A percentile compares a stretch with the other conserved stretches of the same genome.
These are phyloP conservation scores for Cyprinodon tularosa DNA, from an alignment of 2,113 vertebrate genomes.

Conservation along the genomic window DNA sequence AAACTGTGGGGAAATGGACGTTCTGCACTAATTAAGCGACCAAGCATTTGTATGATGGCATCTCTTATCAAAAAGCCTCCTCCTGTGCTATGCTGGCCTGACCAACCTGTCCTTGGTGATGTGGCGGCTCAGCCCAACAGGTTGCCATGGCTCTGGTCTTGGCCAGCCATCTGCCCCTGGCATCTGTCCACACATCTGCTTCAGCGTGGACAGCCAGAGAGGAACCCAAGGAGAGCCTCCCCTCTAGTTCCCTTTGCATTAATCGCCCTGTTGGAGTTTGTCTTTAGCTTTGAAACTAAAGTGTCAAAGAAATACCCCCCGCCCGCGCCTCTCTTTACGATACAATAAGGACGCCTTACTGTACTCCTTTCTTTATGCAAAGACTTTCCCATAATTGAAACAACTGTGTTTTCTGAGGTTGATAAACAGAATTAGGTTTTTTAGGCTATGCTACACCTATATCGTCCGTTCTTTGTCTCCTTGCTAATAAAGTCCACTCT, in stretches of 20 bases:
- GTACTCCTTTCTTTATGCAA: background rate
- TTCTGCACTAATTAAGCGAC: background rate
- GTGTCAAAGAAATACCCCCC: background rate
- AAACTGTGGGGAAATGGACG: too few species aligned
- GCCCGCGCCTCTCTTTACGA: too few species aligned
- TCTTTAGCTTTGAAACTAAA: background rate
- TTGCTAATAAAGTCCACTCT: too few species aligned
- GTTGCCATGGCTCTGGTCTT: conserved; percentile 81
- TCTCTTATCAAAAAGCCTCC: conserved; percentile 3
- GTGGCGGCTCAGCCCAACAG: conserved; percentile 87
- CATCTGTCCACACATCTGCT: conserved; percentile 87
- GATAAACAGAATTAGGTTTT: too few species aligned
- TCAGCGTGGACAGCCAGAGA: conserved; percentile 72
- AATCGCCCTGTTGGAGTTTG: conserved; percentile 9
- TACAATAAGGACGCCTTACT: background rate
- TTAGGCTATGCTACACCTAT: too few species aligned
- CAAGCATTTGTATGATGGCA: conserved; percentile 9
- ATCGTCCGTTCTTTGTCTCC: too few species aligned
- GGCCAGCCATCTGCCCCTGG: conserved; percentile 84
- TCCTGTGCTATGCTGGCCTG: conserved; percentile 25
- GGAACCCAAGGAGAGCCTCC: conserved; percentile 72
- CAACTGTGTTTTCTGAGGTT: background rate
- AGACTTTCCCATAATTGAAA: background rate
- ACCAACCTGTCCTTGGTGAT: conserved; percentile 82
- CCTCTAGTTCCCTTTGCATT: conserved; percentile 31